phyloP scores from a whole-genome alignment of 2,113 vertebrate genomes.

The Xenopus laevis region DNA sequence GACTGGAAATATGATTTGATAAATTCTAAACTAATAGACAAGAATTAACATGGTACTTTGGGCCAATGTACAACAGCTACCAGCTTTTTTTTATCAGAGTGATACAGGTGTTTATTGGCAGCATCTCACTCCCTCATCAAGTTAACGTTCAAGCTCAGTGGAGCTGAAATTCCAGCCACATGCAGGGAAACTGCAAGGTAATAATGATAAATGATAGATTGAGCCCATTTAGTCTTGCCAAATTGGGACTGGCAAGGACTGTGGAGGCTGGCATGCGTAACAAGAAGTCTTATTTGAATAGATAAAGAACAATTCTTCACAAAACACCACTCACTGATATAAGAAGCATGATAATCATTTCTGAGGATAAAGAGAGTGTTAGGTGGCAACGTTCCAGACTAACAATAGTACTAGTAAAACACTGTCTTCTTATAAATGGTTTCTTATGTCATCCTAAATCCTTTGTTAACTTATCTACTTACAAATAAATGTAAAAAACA shows the following conservation, averaged over 20 bases:
- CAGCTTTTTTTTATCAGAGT: neutral
- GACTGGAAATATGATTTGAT: neutral
- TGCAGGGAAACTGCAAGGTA: slow-evolving; percentile 20
- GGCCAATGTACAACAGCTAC: neutral
- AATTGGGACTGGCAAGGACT: slow-evolving; percentile 27
- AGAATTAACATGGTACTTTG: slow-evolving; percentile 5
- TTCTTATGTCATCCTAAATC: no score
- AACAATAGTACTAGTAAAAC: no score
- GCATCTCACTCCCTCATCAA: slow-evolving; percentile 14
- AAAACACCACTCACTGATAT: slow-evolving; percentile 5
- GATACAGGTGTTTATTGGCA: slow-evolving; percentile 26
- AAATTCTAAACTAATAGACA: neutral
- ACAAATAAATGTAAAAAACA: no score
- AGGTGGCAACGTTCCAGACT: neutral
- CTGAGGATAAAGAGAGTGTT: neutral
- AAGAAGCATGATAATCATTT: neutral
- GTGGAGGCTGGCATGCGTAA: slow-evolving; percentile 22
- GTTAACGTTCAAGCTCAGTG: slow-evolving; percentile 33
- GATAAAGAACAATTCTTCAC: slow-evolving; percentile 34
- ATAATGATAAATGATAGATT: slow-evolving; percentile 37
- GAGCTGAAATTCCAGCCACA: slow-evolving; percentile 24
- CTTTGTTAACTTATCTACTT: no score
- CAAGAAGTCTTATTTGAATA: slow-evolving; percentile 25
- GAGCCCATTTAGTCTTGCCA: slow-evolving; percentile 33
- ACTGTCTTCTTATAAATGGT: no score